Evolutionary conservation across 2,113 vertebrate genomes (phyloP), one percentile per base, ranked within the genome.

Genomic region (Clupea harengus): DNA sequence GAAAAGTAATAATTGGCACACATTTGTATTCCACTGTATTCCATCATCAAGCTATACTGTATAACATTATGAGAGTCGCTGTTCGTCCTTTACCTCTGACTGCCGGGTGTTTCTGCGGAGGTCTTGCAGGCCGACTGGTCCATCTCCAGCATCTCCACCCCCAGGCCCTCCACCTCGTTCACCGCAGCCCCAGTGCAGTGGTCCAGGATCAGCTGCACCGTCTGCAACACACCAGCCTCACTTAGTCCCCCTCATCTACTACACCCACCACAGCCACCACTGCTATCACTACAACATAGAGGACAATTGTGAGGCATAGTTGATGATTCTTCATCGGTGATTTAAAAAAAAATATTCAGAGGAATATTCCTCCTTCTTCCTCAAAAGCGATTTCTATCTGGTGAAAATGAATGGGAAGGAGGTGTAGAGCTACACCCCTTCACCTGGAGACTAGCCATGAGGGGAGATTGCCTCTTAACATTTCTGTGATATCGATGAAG

Each of bases 171-270:
- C 22, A 75, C 28, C 82, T 95, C 94, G 39, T 88, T 93, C 86
- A 93, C 85, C 0, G 88, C 87, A 20, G 89, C 90, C 81, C 95
- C 94, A 80, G 91, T 80, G 1, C 97, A 98, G 89, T 94, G 95
- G 89, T 98, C 97, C 90, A 98, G 94, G 88, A 95, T 91, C 92
- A 98, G 91, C 91, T 97, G 95, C 32, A 98, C 95, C 11, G 92
- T 93, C 97, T 98, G 88, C 64, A 88, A 88, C 89, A 87, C 85
- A 83, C 25, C 72, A 28, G n/a, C 64, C n/a, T 28, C 64, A 67
- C n/a, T 67, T 25, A 67, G 64, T 64, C 57, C 5, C 57, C 22
- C 20, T 8, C 22, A 20, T 64, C 57, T 9, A n/a, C 11, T 52
- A 52, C 11, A 49, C 1, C 39, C 39, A 39, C 39, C 39, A 39